A percentile compares a stretch with the other conserved stretches of the same genome.
These are phyloP conservation scores for Gorsachius goisagi DNA, from an alignment of 2,113 vertebrate species.

Conservation along the genomic window DNA sequence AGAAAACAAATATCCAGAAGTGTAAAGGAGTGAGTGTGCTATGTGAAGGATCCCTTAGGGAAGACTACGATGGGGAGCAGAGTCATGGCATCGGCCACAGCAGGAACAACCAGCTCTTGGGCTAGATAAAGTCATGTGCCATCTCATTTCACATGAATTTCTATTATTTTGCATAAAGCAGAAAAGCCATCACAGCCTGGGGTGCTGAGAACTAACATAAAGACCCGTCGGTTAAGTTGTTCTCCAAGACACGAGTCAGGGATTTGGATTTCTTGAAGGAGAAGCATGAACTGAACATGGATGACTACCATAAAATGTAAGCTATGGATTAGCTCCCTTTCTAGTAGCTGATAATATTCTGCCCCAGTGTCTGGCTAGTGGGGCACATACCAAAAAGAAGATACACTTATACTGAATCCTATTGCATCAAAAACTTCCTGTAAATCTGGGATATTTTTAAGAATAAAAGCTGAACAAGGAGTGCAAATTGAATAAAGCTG, in stretches of 20 bases:
- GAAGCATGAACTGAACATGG: rapidly evolving
- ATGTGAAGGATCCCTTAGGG: background rate
- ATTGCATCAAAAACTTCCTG: background rate
- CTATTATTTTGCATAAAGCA: background rate
- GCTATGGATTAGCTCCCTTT: background rate
- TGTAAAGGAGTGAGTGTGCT: background rate
- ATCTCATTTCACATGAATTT: background rate
- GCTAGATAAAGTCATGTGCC: background rate
- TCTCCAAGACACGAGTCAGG: background rate
- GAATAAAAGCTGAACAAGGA: background rate
- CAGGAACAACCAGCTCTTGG: background rate
- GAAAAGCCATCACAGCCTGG: background rate
- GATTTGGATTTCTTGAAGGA: background rate
- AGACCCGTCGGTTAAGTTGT: background rate
- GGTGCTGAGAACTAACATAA: background rate
- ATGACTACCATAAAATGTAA: background rate
- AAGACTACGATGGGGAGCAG: background rate
- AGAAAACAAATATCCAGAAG: background rate
- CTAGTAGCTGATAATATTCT: background rate
- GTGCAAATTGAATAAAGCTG: background rate
- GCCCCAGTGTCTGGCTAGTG: background rate
- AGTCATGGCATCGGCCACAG: background rate
- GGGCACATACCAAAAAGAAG: background rate
- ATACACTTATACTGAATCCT: background rate
- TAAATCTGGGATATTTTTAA: background rate